Percentiles rank a stretch among this genome's conserved stretches.
Evolutionary conservation across 2,113 vertebrate genomes (phyloP).

Genomic region (Electrona antarctica): DNA sequence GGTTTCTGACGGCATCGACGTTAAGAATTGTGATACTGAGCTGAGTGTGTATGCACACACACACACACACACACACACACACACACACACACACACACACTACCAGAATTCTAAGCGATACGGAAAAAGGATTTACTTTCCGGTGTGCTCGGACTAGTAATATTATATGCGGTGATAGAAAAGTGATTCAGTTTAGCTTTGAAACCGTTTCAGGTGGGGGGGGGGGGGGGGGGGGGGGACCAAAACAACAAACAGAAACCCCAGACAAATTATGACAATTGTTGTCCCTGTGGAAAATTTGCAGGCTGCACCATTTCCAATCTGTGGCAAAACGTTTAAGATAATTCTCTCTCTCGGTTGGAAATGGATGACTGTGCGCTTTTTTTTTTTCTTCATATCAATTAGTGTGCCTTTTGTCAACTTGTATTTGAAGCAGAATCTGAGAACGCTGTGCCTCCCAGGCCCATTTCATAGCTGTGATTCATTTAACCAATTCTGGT

Average conservation of each 20-base stretch:
- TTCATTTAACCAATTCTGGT: no score
- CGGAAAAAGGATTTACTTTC: neutral
- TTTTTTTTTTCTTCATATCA: conserved; percentile 22
- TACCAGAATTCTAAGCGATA: conserved; percentile 28
- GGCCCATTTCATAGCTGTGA: conserved; percentile 46
- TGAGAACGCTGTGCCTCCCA: conserved; percentile 34
- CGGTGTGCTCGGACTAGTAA: conserved; percentile 1
- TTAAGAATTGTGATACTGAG: conserved; percentile 37
- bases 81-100: neutral
- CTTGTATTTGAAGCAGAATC: conserved; percentile 62
- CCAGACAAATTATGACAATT: neutral
- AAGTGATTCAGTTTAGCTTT: conserved; percentile 15
- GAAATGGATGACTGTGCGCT: conserved; percentile 21
- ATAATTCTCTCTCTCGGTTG: conserved; percentile 1
- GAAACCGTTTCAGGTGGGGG: conserved; percentile 3
- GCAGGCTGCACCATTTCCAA: conserved; percentile 1
- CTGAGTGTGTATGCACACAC: conserved; percentile 3
- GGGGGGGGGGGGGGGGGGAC: no score
- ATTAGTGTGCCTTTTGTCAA: conserved; percentile 40
- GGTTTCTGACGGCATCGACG: conserved; percentile 39
- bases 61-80: neutral
- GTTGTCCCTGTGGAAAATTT: neutral
- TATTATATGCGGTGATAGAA: neutral
- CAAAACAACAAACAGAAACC: neutral
- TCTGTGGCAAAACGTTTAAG: neutral